Base-by-base conservation (phyloP, 2,888 invertebrate species). In the Xiphydria camelus region DNA sequence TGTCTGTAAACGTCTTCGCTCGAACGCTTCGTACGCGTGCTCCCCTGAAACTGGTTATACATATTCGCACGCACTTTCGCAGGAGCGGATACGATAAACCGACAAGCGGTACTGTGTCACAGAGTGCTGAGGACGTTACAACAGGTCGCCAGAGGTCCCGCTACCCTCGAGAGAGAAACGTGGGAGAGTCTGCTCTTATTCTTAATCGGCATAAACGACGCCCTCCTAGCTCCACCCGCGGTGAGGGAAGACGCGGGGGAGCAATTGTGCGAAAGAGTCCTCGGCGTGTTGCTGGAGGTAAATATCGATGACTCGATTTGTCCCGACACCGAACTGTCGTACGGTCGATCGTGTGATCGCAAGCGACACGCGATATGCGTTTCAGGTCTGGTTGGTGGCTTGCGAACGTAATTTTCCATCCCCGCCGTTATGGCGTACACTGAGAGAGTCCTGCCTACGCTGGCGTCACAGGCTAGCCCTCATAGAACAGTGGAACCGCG, bases 211-310 rank as follows among this genome's bases (percentile, higher is more conserved):
- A 91, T 96, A 22, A 96, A 95, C 67, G 91, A 95, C 58, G 91
- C 93, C 5, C 79, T 97, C 25, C 79, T 97, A 48, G 88, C 94
- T 2, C 94, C 96, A 17, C 96, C 97, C 4, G 91, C 91, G 4
- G 88, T 94, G 20, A 91, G 91, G 77, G 95, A 95, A 76, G 91
- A 94, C 66, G 92, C 94, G n/a, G 92, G 92, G 0, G 95, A 95
- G 73, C 94, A 96, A 72, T 80, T 97, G 32, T 94, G 95, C 72
- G 94, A 96, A 75, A 80, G 97, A 22, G 94, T 97, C 39, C 80
- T 97, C 4, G 92, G 93, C 57, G 96, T 96, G 22, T 82, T 97
- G 41, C 91, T 97, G 75, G 94, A 96, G 78, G 87, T 93, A 40
- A 81, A 4, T 29, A 1, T 29, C 14, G n/a, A n/a, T n/a, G n/a